Conservation (phyloP, 2,888 invertebrate genomes). For the Lasioglossum villosulum region DNA sequence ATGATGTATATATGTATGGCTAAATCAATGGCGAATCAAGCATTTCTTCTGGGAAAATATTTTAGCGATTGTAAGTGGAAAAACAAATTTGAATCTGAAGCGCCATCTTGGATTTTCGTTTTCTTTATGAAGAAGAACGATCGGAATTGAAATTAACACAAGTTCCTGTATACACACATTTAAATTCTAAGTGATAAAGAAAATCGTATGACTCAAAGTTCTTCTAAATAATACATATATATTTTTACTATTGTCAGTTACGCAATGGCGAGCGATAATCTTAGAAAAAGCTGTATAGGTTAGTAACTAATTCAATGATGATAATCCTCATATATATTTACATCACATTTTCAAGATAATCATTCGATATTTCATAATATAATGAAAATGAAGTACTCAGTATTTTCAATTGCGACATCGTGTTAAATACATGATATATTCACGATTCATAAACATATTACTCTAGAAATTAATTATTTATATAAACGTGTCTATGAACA, state of each 20-base stretch:
- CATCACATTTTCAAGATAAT: background rate
- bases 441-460: background rate
- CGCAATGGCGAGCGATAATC: background rate
- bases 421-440: background rate
- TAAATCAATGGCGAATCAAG: background rate
- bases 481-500: slow-evolving; percentile 12
- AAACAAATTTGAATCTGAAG: background rate
- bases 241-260: background rate
- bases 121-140: background rate
- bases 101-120: background rate
- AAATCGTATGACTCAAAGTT: background rate
- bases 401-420: background rate
- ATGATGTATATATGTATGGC: background rate
- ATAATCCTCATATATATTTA: background rate
- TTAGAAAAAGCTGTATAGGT: slow-evolving; percentile 1
- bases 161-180: background rate
- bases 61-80: background rate
- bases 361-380: background rate
- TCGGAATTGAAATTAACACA: background rate
- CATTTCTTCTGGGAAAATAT: background rate
- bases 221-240: background rate
- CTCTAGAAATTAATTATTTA: slow-evolving; percentile 8
- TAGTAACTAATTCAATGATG: background rate
- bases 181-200: background rate
- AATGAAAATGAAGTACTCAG: background rate